Conservation (phyloP, 2,797 vertebrate species). For the Hydrophis major region DNA sequence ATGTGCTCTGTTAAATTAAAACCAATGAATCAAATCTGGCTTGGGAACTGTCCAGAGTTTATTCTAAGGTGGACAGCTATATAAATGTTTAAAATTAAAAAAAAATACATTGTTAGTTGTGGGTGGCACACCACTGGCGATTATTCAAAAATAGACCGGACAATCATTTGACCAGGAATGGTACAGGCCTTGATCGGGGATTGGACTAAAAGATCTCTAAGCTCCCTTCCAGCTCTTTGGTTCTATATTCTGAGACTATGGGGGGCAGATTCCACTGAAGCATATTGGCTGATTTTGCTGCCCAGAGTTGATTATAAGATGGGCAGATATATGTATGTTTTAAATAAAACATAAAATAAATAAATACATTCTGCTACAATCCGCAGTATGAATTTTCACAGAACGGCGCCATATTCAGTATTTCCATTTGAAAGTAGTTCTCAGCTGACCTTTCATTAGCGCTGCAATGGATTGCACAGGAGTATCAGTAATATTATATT, state of each 20-base stretch:
- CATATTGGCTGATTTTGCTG: fast-evolving
- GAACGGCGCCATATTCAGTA: neutral
- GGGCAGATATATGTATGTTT: neutral
- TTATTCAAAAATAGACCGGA: neutral
- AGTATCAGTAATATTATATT: neutral
- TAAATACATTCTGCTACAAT: neutral
- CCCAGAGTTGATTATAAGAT: neutral
- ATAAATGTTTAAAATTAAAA: no score
- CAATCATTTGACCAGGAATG: neutral
- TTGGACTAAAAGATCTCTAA: neutral
- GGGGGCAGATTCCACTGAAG: fast-evolving
- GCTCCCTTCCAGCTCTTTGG: neutral
- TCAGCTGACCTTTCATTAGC: neutral
- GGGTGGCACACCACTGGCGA: neutral
- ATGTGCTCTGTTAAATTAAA: neutral
- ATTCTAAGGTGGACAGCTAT: neutral
- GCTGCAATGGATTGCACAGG: neutral
- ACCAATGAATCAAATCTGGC: neutral
- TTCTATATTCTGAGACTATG: neutral
- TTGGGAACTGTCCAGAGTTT: neutral
- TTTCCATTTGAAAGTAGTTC: neutral
- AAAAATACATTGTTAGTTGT: neutral
- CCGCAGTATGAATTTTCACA: neutral
- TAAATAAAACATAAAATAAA: neutral
- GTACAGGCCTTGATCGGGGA: neutral